phyloP scores from a whole-genome alignment of 2,797 vertebrate species.

The Neosilurus hyrtlii region DNA sequence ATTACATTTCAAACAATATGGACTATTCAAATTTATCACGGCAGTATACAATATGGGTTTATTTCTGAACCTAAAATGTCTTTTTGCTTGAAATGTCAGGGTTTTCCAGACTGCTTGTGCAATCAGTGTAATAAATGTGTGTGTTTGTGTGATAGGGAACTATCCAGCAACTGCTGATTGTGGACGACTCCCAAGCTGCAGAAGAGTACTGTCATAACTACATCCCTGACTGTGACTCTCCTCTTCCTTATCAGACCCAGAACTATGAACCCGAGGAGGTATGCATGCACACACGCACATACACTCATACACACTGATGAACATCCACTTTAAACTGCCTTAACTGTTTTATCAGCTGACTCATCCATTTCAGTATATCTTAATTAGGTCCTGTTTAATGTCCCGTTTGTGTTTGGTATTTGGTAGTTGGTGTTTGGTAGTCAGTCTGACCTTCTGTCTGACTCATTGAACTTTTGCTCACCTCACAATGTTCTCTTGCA shows the following conservation, averaged over 20 bases:
- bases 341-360: neutral
- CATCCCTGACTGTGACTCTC: slow-evolving; percentile 79
- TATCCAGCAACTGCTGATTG: slow-evolving; percentile 85
- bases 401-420: neutral
- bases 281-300: slow-evolving; percentile 54
- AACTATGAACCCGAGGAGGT: slow-evolving; percentile 65
- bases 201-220: slow-evolving; percentile 78
- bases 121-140: slow-evolving; percentile 41
- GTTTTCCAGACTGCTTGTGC: slow-evolving; percentile 4
- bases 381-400: neutral
- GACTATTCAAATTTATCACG: neutral
- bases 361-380: neutral
- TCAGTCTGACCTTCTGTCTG: neutral
- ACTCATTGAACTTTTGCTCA: neutral
- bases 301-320: neutral
- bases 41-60: no score
- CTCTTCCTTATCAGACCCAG: slow-evolving; percentile 65
- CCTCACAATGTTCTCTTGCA: neutral
- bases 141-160: slow-evolving; percentile 74
- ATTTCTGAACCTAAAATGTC: no score
- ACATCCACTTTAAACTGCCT: neutral
- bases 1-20: slow-evolving; percentile 16
- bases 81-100: neutral
- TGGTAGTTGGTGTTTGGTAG: neutral
- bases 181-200: slow-evolving; percentile 77